These are phyloP conservation scores for Chrysolina oricalcia DNA, from an alignment of 2,888 invertebrate species.

Conservation along the genomic window DNA sequence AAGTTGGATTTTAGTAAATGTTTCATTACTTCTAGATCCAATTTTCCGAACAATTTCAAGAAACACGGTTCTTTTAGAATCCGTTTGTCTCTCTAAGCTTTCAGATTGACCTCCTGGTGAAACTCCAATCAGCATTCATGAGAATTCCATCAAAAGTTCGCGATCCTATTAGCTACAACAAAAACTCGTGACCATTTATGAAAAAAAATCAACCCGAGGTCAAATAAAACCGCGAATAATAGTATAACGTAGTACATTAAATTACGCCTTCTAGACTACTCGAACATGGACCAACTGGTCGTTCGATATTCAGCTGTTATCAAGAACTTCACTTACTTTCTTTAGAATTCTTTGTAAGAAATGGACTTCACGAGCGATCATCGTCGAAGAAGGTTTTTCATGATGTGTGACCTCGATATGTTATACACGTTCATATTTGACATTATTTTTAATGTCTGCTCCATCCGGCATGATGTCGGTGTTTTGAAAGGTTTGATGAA, in stretches of 20 bases:
- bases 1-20: too few relatives aligned
- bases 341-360: slow-evolving; percentile 13
- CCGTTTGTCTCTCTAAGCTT: not conserved
- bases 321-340: slow-evolving; percentile 16
- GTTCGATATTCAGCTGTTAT: slow-evolving; percentile 19
- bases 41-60: too few relatives aligned
- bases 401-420: slow-evolving; percentile 4
- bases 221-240: not conserved
- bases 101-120: not conserved
- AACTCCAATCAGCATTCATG: not conserved
- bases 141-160: not conserved
- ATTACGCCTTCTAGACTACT: slow-evolving; percentile 1
- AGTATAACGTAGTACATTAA: slow-evolving; percentile 9
- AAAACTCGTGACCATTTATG: not conserved
- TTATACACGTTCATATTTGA: slow-evolving; percentile 12
- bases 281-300: slow-evolving; percentile 4
- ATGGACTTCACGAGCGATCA: not conserved
- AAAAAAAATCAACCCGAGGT: not conserved
- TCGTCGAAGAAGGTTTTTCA: slow-evolving; percentile 2
- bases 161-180: slow-evolving; percentile 1
- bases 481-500: slow-evolving; percentile 4
- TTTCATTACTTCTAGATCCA: too few relatives aligned
- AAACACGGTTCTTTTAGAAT: too few relatives aligned
- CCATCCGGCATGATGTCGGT: not conserved
- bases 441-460: slow-evolving; percentile 6